Base-by-base conservation (phyloP, 2,888 invertebrate genomes). In the Drosophila sordidula region DNA sequence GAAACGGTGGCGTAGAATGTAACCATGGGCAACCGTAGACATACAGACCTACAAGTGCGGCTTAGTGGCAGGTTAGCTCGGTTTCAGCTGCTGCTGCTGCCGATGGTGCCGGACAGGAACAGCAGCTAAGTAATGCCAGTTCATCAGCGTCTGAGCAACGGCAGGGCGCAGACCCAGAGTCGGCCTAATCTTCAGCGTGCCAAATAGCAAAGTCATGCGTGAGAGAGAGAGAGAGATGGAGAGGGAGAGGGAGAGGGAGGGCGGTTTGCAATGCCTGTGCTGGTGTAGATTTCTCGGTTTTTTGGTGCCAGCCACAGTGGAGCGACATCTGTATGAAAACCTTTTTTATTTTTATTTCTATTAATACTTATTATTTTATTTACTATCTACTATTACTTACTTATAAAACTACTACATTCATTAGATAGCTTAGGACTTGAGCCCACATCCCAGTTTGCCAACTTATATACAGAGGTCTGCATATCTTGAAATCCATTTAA, bases 21-120 rank as follows among this genome's bases (percentile, higher is more conserved):
- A 44, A 42, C 38, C 38, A 14, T 41, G 38, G 32, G 16, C 38
- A 39, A 34, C 6, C n/a, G 36, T 39, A 46, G 45, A 11, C 26
- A 42, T 18, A 85, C 64, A 77, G 61, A 81, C 87, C 67, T 68
- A 87, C 84, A 86, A 84, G 87, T 86, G 83, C 87, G 84, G 87
- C 89, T 88, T 88, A 83, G 75, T 66, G 80, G 70, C 72, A 85
- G 77, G 77, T 54, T 66, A 29, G 39, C 36, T 45, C 12, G 57
- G 51, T 69, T 58, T 56, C 58, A 62, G 52, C 69, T 49, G 64
- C 46, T 45, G 59, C 26, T 14, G 16, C 1, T 4, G 44, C n/a
- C 36, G 34, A 8, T 42, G 34, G 8, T 59, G 41, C 34, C 22
- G 34, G 14, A 14, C 18, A 44, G 44, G 41, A 44, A 57, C 45